Evolutionary conservation across 1,140 invertebrate genomes (phyloP), one percentile per base, ranked within the genome.

Genomic region (Eupristina koningsbergeri): DNA sequence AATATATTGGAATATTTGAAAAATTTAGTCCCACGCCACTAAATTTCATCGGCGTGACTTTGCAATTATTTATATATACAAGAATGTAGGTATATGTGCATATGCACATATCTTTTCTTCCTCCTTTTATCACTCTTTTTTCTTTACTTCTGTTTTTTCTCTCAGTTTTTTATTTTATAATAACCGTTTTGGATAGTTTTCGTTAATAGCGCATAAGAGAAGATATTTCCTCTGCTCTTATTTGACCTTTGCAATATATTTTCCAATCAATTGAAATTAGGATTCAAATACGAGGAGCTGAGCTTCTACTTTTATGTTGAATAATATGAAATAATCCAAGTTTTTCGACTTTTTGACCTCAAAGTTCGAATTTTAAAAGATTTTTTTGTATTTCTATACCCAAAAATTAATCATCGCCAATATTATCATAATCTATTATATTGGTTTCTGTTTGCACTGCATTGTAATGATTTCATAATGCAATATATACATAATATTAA

Each of bases 1-100:
- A 91, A 91, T 91, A 91, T 91, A 92, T 92, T 91, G 89, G 90
- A 91, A 92, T 92, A 92, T 89, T 90, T 91, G 89, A 91, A 89
- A 90, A 91, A 92, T 91, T 91, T 92, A 92, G 90, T 91, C 89
- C 84, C 87, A 84, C 75, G 88, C 81, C 87, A 91, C 88, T 91
- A 50, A 50, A 50, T 9, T 50, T 50, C 13, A 13, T 50, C 8
- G 85, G 86, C 89, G 87, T 89, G 89, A 90, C 88, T 90, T 86
- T 89, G 89, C 89, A 89, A 86, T 84, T 87, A 85, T 85, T 81
- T 85, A 87, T 88, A 84, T 87, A 77, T 86, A 84, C 75, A 85
- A 84, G 86, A 82, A 85, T 78, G 77, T 63, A 69, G 41, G 19
- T 58, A 58, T 58, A 58, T 26, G 9, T 5, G 26, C 26, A n/a